Evolutionary conservation across 2,888 invertebrate genomes (phyloP), one percentile per base, ranked within the genome.

Genomic region (Pristionchus japonicus): DNA sequence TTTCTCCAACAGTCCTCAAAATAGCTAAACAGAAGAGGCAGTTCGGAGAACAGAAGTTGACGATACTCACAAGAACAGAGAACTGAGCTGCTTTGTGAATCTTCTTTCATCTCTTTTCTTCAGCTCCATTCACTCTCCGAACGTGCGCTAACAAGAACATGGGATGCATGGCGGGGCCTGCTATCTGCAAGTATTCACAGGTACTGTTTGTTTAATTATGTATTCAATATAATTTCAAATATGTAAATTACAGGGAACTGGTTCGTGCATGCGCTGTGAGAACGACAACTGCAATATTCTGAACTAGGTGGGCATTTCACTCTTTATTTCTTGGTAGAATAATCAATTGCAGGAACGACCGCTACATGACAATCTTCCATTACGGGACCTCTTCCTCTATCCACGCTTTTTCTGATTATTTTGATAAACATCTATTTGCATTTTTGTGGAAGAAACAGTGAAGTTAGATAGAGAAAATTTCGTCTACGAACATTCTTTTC

Each of bases 141-240:
- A 93, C 93, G 34, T 93, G 93, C 88, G 93, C 92, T 67, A 90
- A 89, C 47, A 92, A 91, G 89, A 91, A 89, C 61, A 91, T 91
- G 89, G 92, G 92, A 40, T 93, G 93, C 82, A 70, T 93, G 74
- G 93, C 93, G 3, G 93, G 93, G 15, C 93, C 93, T 15, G 91
- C 93, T 11, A 92, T 93, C 89, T 93, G 93, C 90, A 92, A 93
- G 88, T 93, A 93, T 89, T 90, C 90, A 49, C 90, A 90, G n/a
- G 87, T 87, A 7, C n/a, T n/a, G n/a, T n/a, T 83, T n/a, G 2
- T 15, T 77, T n/a, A 23, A 77, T 7, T 11, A 37, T 49, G 37
- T 17, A 52, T 84, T 84, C 34, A 34, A 27, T 20, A 57, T 82
- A 20, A 37, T 74, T 37, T 9, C 40, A 40, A 52, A 49, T 52